Evolutionary conservation across 1,140 invertebrate genomes (phyloP), one percentile per base, ranked within the genome.

Genomic region (Drosophila bipectinata): DNA sequence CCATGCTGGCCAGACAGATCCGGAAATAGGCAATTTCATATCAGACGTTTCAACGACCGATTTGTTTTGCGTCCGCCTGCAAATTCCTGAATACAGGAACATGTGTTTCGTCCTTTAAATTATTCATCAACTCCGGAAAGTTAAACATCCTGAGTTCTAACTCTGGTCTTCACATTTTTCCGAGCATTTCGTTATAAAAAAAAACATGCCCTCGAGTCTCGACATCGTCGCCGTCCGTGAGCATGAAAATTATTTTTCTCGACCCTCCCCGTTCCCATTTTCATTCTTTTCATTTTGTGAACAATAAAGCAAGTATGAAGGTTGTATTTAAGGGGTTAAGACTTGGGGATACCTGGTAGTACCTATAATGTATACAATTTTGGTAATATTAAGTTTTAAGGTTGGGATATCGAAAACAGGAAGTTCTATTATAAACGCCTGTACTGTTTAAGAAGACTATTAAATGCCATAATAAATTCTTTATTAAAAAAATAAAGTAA

Each of bases 1-100:
- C 54, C 54, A n/a, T n/a, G 30, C 52, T 64, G 62, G 58, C 37
- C 74, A 81, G 82, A 78, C 82, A 66, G 53, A 72, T 73, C 83
- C 80, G 82, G 82, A 87, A 87, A 87, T 87, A 76, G 83, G 80
- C 82, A 88, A 87, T 87, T 87, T 68, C 60, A 63, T 79, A 75
- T 78, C 82, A 87, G 77, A 87, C 77, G 58, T 18, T 63, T 41
- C 47, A 69, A 59, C 62, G 15, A 49, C 41, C 49, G 37, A 58
- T 58, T 68, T 24, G 54, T 49, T 28, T 45, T 28, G 18, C 59
- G 21, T 3, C 15, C 34, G 26, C 1, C 18, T 18, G 32, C 15
- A 58, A 34, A 45, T 21, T 32, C 58, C 52, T 21, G 44, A 47
- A 58, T 41, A n/a, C 54, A 30, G 39, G 67, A 60, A 72, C 64